Conservation (phyloP, 2,797 vertebrate genomes). For the Centroberyx gerrardi region DNA sequence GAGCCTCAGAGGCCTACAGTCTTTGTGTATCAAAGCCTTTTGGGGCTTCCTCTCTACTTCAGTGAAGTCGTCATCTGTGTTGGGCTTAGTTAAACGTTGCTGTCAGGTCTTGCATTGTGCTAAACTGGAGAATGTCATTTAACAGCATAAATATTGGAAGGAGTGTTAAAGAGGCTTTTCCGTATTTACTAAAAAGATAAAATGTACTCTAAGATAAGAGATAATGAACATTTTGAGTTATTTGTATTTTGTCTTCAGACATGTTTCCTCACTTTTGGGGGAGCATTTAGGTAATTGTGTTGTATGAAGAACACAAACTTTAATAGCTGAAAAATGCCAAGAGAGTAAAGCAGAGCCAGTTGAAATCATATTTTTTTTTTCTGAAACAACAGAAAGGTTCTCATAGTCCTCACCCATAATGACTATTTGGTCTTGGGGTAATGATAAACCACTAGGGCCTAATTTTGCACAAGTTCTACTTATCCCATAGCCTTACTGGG, state of each 20-base stretch:
- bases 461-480: slow-evolving; percentile 66
- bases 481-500: slow-evolving; percentile 53
- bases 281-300: no score
- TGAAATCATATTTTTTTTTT: slow-evolving; percentile 38
- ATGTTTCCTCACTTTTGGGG: no score
- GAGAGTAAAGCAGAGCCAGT: neutral
- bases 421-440: slow-evolving; percentile 68
- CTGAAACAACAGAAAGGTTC: slow-evolving; percentile 46
- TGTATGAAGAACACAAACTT: no score
- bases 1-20: slow-evolving; percentile 34
- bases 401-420: slow-evolving; percentile 53
- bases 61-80: neutral
- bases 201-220: neutral
- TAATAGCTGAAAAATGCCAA: neutral
- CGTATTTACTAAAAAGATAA: neutral
- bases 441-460: slow-evolving; percentile 73
- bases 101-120: slow-evolving; percentile 1
- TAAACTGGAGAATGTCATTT: slow-evolving; percentile 2
- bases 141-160: neutral
- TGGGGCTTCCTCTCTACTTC: neutral
- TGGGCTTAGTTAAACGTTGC: neutral
- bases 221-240: no score
- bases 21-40: neutral
- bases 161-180: neutral
- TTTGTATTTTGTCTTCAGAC: no score